Evolutionary conservation across 2,888 invertebrate genomes (phyloP).

Genomic region (Pasiphila rectangulata): DNA sequence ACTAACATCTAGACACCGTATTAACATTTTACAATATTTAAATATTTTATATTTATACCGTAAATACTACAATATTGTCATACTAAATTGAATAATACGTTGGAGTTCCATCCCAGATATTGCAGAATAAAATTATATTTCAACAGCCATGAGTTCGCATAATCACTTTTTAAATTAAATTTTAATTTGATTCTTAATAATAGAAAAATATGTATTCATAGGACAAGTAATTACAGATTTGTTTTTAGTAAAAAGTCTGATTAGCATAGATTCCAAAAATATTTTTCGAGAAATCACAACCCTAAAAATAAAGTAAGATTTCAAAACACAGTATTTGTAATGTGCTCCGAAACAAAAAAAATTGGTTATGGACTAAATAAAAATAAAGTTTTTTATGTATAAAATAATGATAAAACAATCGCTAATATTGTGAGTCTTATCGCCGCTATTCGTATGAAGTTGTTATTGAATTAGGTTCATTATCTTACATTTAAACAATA

Average conservation of each 20-base stretch:
- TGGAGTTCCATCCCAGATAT: slow-evolving; percentile 70
- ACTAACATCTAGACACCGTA: slow-evolving; percentile 60
- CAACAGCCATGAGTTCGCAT: slow-evolving; percentile 55
- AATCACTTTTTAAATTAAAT: slow-evolving; percentile 30
- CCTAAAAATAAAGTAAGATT: slow-evolving; percentile 20
- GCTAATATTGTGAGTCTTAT: slow-evolving; percentile 2
- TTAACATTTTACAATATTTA: slow-evolving; percentile 59
- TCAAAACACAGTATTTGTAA: slow-evolving; percentile 2
- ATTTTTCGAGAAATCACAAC: slow-evolving; percentile 27
- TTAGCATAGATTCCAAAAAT: slow-evolving; percentile 29
- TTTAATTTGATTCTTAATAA: slow-evolving; percentile 11
- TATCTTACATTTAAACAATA: slow-evolving; percentile 24
- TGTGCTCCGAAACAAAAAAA: background rate
- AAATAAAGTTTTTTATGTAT: background rate
- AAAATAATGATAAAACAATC: background rate
- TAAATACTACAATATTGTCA: slow-evolving; percentile 70
- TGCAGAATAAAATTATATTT: slow-evolving; percentile 56
- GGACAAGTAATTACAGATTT: slow-evolving; percentile 41
- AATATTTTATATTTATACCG: slow-evolving; percentile 51
- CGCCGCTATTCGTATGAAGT: slow-evolving; percentile 8
- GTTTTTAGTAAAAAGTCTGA: slow-evolving; percentile 32
- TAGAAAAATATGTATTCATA: slow-evolving; percentile 67
- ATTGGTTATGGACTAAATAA: background rate
- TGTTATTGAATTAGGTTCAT: slow-evolving; percentile 1
- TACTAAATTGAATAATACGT: slow-evolving; percentile 59